A percentile compares a stretch with the other conserved stretches of the same genome.
phyloP scores from a whole-genome alignment of 2,797 vertebrate genomes.

The Gymnopithys bicolor region DNA sequence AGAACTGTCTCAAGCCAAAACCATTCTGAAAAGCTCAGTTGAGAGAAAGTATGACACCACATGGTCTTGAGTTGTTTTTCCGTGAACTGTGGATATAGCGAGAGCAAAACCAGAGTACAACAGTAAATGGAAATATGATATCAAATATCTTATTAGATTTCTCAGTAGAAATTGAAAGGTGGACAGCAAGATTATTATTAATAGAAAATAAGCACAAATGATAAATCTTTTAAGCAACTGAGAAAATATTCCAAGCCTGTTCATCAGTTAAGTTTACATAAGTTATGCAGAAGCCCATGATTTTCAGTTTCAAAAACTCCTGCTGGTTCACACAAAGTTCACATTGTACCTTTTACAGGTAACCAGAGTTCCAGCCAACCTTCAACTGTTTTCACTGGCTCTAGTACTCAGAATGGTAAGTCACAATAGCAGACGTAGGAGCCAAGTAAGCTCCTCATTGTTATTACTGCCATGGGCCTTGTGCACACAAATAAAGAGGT shows the following conservation, averaged over 20 bases:
- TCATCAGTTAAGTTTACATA: not conserved
- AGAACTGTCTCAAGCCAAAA: not conserved
- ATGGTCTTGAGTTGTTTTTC: not conserved
- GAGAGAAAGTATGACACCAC: not conserved
- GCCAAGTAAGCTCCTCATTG: not conserved
- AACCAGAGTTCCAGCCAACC: not conserved
- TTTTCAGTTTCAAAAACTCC: not conserved
- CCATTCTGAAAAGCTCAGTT: not conserved
- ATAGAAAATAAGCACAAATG: not conserved
- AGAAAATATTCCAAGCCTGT: not conserved
- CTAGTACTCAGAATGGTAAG: rapidly evolving
- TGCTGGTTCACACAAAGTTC: not conserved
- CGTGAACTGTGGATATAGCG: not conserved
- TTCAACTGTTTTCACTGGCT: not conserved
- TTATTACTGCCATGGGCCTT: not conserved
- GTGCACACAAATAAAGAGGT: not conserved
- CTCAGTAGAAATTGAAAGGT: not conserved
- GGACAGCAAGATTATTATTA: not conserved
- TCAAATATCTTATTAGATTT: not conserved
- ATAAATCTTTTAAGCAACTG: not conserved
- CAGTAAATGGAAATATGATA: not conserved
- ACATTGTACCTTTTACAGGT: not conserved
- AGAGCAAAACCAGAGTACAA: not conserved
- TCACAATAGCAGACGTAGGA: not conserved
- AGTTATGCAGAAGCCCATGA: not conserved